These are phyloP conservation scores for Lapara coniferarum DNA, from an alignment of 2,888 invertebrate species.

Conservation along the genomic window DNA sequence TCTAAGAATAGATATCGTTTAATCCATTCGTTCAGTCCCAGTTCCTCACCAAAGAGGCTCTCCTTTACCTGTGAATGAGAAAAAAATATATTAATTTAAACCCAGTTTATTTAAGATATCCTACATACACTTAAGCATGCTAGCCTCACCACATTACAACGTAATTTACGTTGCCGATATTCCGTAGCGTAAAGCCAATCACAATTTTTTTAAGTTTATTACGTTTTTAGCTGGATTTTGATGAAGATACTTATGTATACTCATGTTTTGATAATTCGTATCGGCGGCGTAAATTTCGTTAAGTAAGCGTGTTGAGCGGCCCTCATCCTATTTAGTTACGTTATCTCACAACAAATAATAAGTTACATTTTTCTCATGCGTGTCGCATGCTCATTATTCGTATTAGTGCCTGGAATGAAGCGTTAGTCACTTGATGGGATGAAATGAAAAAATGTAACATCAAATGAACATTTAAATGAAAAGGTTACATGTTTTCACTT, in stretches of 20 bases:
- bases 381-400: constrained; percentile 59
- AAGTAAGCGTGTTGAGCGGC: no score
- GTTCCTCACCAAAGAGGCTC: constrained; percentile 61
- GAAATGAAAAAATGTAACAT: constrained; percentile 51
- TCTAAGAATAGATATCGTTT: constrained; percentile 26
- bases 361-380: constrained; percentile 57
- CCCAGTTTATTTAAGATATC: no score
- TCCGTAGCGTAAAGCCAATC: no score
- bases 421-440: constrained; percentile 56
- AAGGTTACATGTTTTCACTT: constrained; percentile 57
- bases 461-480: constrained; percentile 14
- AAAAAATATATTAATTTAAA: constrained; percentile 32
- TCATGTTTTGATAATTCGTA: no score
- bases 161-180: no score
- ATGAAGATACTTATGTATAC: no score
- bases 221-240: no score
- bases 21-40: constrained; percentile 29
- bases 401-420: constrained; percentile 57
- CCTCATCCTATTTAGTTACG: constrained; percentile 33
- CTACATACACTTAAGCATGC: no score
- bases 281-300: no score
- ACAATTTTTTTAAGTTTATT: no score
- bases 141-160: no score
- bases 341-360: constrained; percentile 84
- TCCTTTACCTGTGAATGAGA: constrained; percentile 59